These are phyloP conservation scores for Neodiprion pinetum DNA, from an alignment of 1,140 invertebrate genomes.

Conservation along the genomic window DNA sequence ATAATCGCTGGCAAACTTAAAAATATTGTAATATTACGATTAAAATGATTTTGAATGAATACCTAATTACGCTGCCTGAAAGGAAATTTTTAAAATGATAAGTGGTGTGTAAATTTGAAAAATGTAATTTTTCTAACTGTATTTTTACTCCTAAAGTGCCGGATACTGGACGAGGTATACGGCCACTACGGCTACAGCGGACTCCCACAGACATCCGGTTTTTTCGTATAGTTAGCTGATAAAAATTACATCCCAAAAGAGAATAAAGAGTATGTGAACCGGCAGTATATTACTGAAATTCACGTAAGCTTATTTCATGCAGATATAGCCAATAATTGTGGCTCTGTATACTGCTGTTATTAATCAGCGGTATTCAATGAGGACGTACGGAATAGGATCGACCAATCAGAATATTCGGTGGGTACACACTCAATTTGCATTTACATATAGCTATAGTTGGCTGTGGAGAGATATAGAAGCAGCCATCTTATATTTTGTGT, in stretches of 20 bases:
- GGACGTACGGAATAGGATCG: background rate
- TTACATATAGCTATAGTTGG: slow-evolving; percentile 40
- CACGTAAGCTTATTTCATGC: no score
- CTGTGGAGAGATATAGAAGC: slow-evolving; percentile 56
- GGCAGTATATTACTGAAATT: no score
- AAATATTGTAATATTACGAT: no score
- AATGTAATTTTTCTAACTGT: background rate
- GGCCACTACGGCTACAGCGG: background rate
- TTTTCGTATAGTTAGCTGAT: background rate
- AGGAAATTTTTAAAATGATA: no score
- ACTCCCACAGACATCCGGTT: slow-evolving; percentile 1
- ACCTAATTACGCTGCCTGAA: no score
- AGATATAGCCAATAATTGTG: no score
- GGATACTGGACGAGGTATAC: background rate
- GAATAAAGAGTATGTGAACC: no score
- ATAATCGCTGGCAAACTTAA: no score
- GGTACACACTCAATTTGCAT: slow-evolving; percentile 42
- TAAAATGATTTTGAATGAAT: no score
- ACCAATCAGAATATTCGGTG: slow-evolving; percentile 41
- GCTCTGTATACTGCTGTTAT: background rate
- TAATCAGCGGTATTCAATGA: background rate
- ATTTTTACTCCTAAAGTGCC: background rate
- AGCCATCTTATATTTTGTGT: slow-evolving; percentile 65
- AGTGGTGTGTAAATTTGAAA: no score
- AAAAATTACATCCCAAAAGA: background rate